Evolutionary conservation across 2,113 vertebrate species (phyloP).

Genomic region (Pitta sordida): DNA sequence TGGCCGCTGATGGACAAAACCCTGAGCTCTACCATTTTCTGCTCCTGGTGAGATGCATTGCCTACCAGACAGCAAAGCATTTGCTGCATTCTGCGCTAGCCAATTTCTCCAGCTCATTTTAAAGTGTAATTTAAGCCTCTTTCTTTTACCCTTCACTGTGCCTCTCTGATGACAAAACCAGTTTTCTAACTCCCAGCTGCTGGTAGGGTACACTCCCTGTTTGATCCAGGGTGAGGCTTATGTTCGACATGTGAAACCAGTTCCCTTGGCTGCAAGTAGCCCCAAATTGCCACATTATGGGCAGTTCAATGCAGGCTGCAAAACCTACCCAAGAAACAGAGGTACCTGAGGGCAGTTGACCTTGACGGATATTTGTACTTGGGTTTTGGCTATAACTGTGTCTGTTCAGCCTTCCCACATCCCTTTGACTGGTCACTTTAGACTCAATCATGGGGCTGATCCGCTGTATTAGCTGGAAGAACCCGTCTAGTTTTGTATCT

Average conservation of each 20-base stretch:
- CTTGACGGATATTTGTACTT: background rate
- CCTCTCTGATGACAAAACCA: background rate
- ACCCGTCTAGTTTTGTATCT: background rate
- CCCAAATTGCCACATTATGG: background rate
- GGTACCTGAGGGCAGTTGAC: background rate
- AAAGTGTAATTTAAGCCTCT: conserved; percentile 1
- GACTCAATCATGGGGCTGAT: background rate
- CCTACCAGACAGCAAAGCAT: background rate
- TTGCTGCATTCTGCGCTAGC: background rate
- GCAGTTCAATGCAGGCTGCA: background rate
- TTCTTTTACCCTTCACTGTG: background rate
- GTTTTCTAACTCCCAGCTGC: background rate
- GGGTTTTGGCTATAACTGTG: background rate
- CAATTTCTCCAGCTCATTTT: conserved; percentile 14
- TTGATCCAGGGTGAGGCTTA: background rate
- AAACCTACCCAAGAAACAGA: background rate
- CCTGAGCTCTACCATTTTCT: background rate
- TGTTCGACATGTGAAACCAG: background rate
- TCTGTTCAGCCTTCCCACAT: background rate
- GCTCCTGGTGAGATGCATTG: background rate
- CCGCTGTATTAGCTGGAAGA: background rate
- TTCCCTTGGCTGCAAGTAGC: background rate
- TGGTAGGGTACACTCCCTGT: background rate
- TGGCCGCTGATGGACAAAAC: background rate
- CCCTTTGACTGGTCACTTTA: background rate